phyloP scores from a whole-genome alignment of 2,113 vertebrate genomes.

The Nibea coibor region DNA sequence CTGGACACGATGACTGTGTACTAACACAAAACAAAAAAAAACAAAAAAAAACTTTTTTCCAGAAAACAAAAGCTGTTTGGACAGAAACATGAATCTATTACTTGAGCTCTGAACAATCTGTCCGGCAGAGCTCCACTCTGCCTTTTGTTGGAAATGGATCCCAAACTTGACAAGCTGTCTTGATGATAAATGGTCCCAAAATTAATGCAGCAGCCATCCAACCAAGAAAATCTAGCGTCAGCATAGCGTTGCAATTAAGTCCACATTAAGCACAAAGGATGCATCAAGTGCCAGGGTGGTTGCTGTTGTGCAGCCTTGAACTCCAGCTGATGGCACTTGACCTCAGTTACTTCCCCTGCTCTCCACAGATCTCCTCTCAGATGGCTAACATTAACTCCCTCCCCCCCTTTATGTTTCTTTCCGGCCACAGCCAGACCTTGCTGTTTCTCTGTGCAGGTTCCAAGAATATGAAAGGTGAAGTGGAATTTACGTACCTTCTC shows the following conservation, averaged over 20 bases:
- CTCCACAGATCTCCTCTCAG: conserved; percentile 41
- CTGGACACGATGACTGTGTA: conserved; percentile 40
- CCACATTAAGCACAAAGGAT: conserved; percentile 56
- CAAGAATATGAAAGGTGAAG: conserved; percentile 34
- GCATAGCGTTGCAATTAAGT: conserved; percentile 61
- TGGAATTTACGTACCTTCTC: conserved; percentile 89
- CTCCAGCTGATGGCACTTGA: conserved; percentile 58
- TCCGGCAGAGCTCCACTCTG: conserved; percentile 32
- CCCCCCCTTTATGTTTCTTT: conserved; percentile 8
- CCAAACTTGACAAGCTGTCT: conserved; percentile 65
- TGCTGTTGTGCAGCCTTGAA: conserved; percentile 33
- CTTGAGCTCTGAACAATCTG: conserved; percentile 36
- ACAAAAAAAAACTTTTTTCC: neutral
- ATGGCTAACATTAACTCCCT: conserved; percentile 41
- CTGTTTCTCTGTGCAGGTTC: conserved; percentile 28
- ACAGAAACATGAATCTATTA: conserved; percentile 51
- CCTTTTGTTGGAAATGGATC: conserved; percentile 57
- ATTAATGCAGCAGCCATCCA: conserved; percentile 58
- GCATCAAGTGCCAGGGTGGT: conserved; percentile 41
- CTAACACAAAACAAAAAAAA: conserved; percentile 33
- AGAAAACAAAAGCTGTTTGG: conserved; percentile 48
- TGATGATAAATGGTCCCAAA: conserved; percentile 63
- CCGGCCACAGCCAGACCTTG: conserved; percentile 19
- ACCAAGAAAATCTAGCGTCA: conserved; percentile 54
- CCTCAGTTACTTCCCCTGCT: conserved; percentile 41